Evolutionary conservation across 2,797 vertebrate species (phyloP).

Genomic region (Squalus acanthias): DNA sequence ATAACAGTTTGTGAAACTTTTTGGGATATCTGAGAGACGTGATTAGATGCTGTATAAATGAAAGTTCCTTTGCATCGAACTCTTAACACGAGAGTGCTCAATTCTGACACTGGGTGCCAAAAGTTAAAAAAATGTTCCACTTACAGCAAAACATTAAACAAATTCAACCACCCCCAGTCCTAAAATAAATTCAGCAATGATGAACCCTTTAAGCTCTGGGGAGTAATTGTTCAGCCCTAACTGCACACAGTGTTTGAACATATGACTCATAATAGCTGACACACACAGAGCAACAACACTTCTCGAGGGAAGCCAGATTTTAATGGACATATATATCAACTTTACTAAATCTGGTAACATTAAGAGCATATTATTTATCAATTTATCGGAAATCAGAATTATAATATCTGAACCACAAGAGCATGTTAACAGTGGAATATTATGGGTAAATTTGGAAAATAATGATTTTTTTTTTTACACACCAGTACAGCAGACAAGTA

Average conservation of each 20-base stretch:
- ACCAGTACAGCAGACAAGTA: not conserved
- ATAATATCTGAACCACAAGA: slow-evolving; percentile 15
- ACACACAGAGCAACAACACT: slow-evolving; percentile 21
- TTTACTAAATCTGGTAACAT: slow-evolving; percentile 25
- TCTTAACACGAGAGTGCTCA: not conserved
- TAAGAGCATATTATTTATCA: not conserved
- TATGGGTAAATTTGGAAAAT: slow-evolving; percentile 10
- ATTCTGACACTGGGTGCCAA: not conserved
- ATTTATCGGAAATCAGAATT: not conserved
- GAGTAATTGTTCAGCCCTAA: not conserved
- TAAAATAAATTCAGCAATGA: not conserved
- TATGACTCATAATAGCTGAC: not conserved
- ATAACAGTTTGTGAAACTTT: not conserved
- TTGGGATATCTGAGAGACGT: not conserved
- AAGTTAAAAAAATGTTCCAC: not conserved
- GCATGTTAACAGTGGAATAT: not conserved
- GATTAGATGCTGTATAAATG: not conserved
- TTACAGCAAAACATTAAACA: not conserved
- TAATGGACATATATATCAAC: slow-evolving; percentile 11
- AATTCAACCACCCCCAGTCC: not conserved
- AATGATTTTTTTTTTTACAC: not conserved
- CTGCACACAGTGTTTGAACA: not conserved
- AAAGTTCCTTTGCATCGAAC: not conserved
- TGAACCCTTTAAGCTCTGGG: not conserved
- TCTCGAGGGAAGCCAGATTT: slow-evolving; percentile 11